Conservation (phyloP, 2,888 invertebrate species). For the Synergus umbraculus region DNA sequence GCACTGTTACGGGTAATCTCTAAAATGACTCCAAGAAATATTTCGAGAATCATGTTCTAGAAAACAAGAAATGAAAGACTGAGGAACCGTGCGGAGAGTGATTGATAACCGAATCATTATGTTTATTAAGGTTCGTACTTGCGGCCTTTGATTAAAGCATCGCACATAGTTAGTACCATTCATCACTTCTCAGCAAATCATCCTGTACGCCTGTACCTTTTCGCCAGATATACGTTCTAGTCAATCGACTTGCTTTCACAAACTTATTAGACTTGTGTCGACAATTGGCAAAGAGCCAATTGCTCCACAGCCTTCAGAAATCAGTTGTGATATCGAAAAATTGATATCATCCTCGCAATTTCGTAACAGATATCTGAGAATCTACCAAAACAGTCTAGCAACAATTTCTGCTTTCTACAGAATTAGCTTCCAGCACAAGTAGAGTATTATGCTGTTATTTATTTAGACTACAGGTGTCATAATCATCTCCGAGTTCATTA, state of each 20-base stretch:
- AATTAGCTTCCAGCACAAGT: not conserved
- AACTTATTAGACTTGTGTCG: constrained; percentile 25
- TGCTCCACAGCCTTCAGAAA: constrained; percentile 12
- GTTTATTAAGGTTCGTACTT: constrained; percentile 22
- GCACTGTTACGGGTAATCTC: not conserved
- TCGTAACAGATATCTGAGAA: not conserved
- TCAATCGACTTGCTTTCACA: constrained; percentile 34
- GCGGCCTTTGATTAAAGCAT: constrained; percentile 31
- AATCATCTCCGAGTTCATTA: constrained; percentile 7
- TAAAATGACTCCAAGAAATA: not conserved
- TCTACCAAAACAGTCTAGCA: too few relatives aligned
- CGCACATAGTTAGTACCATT: constrained; percentile 24
- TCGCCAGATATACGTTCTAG: constrained; percentile 27
- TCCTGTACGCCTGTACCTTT: constrained; percentile 22
- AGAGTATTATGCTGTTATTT: constrained; percentile 7
- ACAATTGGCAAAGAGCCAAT: constrained; percentile 26
- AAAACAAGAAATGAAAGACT: not conserved
- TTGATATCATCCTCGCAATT: not conserved
- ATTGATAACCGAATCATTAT: constrained; percentile 25
- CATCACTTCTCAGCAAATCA: constrained; percentile 30
- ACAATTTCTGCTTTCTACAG: not conserved
- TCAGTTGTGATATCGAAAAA: constrained; percentile 2
- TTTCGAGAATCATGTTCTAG: not conserved
- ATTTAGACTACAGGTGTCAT: constrained; percentile 4
- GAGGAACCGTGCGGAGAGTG: not conserved